Percentiles rank a stretch among this genome's conserved stretches.
Conservation (phyloP, 2,888 invertebrate species). For the Falcaria lacertinaria region DNA sequence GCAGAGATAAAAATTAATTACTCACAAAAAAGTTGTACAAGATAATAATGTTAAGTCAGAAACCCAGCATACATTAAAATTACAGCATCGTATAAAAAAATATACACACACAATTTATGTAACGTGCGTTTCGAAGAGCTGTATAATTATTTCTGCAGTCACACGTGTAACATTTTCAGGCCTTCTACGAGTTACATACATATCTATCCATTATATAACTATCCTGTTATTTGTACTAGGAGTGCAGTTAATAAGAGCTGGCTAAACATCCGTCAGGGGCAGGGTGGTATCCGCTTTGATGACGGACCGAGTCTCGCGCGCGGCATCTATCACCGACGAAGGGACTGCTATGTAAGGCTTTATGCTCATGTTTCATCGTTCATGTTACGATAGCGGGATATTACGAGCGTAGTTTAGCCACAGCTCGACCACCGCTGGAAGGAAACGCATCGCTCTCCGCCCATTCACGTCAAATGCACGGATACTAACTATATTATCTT, state of each 20-base stretch:
- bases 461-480: not conserved
- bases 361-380: not conserved
- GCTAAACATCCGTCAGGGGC: conserved; percentile 30
- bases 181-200: not conserved
- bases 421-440: not conserved
- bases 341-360: too few species aligned
- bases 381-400: not conserved
- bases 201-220: too few species aligned
- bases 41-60: too few species aligned
- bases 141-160: too few species aligned
- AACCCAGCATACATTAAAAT: too few species aligned
- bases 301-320: conserved; percentile 42
- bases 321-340: conserved; percentile 39
- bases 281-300: conserved; percentile 31
- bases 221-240: too few species aligned
- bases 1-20: conserved; percentile 1
- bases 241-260: conserved; percentile 19
- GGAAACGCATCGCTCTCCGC: not conserved
- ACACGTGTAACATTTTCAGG: too few species aligned
- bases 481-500: not conserved
- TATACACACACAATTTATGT: too few species aligned
- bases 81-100: too few species aligned
- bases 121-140: too few species aligned
- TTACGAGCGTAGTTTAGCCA: not conserved
- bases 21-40: too few species aligned